Conservation (phyloP, 2,113 vertebrate genomes). For the Anguilla rostrata region DNA sequence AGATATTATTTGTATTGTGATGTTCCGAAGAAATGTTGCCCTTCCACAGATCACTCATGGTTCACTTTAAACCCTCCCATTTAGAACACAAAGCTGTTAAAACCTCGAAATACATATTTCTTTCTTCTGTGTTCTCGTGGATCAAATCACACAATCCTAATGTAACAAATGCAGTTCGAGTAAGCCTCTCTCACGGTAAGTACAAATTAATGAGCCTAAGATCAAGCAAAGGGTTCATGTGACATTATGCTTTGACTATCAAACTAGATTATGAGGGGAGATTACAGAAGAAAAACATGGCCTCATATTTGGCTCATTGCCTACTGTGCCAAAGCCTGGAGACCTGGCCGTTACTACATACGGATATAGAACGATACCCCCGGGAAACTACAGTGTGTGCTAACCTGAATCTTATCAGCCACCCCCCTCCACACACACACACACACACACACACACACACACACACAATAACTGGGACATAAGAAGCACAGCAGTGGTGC, state of each 20-base stretch:
- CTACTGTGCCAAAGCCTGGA: no score
- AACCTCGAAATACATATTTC: background rate
- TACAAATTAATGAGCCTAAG: background rate
- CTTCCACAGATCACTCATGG: background rate
- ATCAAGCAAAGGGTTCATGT: background rate
- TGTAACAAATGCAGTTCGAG: background rate
- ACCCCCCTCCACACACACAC: background rate
- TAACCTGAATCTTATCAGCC: background rate
- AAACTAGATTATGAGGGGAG: constrained; percentile 2
- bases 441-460: no score
- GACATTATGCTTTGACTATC: background rate
- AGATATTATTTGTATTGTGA: background rate
- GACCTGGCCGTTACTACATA: background rate
- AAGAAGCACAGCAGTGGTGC: background rate
- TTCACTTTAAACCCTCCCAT: background rate
- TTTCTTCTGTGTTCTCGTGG: background rate
- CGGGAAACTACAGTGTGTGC: background rate
- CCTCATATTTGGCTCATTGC: background rate
- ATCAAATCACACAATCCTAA: background rate
- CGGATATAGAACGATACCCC: background rate
- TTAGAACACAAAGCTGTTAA: background rate
- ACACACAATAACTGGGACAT: background rate
- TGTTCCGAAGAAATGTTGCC: background rate
- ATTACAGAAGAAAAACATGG: background rate
- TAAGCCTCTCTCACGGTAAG: background rate